A percentile compares a stretch with the other conserved stretches of the same genome.
Conservation (phyloP, 2,797 vertebrate genomes). For the Poecilia velifera region DNA sequence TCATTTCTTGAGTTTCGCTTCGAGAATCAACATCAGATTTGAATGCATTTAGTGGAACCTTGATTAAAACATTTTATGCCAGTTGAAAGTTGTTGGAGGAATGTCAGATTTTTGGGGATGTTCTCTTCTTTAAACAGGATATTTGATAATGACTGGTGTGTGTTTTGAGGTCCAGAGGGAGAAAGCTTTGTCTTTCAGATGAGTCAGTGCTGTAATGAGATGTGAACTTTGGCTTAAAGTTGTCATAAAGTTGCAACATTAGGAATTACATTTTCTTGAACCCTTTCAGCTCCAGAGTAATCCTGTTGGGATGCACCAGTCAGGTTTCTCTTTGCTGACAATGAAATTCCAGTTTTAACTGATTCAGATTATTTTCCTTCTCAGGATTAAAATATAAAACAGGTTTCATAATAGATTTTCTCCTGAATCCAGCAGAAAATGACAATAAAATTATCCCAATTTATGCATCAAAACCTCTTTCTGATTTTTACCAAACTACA, state of each 20-base stretch:
- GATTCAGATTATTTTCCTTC: not conserved
- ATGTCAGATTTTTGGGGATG: not conserved
- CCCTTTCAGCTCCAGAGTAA: not conserved
- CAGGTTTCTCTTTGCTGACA: not conserved
- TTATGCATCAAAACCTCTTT: not conserved
- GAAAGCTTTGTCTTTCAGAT: slow-evolving; percentile 16
- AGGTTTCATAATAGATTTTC: not conserved
- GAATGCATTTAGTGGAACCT: not conserved
- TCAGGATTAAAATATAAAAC: not conserved
- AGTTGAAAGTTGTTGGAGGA: not conserved
- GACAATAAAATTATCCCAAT: not conserved
- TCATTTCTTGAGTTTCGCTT: slow-evolving; percentile 9
- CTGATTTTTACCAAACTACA: not conserved
- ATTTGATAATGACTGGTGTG: slow-evolving; percentile 23
- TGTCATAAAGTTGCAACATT: not conserved
- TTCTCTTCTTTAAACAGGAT: not conserved
- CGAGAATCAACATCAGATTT: not conserved
- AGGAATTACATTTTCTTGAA: not conserved
- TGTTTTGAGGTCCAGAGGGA: not conserved
- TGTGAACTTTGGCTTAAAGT: not conserved
- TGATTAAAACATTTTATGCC: not conserved
- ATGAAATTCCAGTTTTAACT: not conserved
- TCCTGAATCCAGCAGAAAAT: not conserved
- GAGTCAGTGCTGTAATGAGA: slow-evolving; percentile 8
- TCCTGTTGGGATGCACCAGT: not conserved